phyloP scores from a whole-genome alignment of 2,113 vertebrate genomes.

The Picathartes gymnocephalus region DNA sequence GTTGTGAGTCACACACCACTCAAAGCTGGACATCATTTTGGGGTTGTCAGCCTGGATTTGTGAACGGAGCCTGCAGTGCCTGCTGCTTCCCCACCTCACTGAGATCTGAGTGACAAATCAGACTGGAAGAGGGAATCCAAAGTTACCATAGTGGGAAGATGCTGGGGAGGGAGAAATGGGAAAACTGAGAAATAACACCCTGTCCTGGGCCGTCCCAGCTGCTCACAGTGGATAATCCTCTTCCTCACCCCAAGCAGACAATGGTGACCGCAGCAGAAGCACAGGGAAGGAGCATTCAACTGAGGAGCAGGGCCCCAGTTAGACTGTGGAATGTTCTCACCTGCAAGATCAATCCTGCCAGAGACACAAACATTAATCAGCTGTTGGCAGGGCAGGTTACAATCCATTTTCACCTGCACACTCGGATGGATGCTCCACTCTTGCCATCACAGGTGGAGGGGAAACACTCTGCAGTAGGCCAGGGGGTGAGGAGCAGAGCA shows the following conservation, averaged over 20 bases:
- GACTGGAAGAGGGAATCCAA: not conserved
- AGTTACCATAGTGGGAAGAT: not conserved
- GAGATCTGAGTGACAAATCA: not conserved
- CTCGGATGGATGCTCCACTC: constrained; percentile 61
- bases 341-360: constrained; percentile 42
- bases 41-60: not conserved
- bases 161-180: not conserved
- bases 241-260: not conserved
- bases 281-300: not conserved
- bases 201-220: not conserved
- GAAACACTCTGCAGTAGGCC: not conserved
- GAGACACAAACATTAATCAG: constrained; percentile 66
- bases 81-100: not conserved
- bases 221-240: not conserved
- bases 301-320: constrained; percentile 7
- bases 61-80: not conserved
- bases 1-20: not conserved
- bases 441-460: not conserved
- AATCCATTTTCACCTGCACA: constrained; percentile 76
- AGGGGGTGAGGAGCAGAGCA: not conserved
- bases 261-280: not conserved
- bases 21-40: fast-evolving
- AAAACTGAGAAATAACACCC: not conserved
- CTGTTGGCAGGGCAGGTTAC: constrained; percentile 31
- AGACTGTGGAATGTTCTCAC: constrained; percentile 61